A percentile compares a stretch with the other conserved stretches of the same genome.
phyloP scores from a whole-genome alignment of 2,888 invertebrate genomes.

The Parnassius glacialis region DNA sequence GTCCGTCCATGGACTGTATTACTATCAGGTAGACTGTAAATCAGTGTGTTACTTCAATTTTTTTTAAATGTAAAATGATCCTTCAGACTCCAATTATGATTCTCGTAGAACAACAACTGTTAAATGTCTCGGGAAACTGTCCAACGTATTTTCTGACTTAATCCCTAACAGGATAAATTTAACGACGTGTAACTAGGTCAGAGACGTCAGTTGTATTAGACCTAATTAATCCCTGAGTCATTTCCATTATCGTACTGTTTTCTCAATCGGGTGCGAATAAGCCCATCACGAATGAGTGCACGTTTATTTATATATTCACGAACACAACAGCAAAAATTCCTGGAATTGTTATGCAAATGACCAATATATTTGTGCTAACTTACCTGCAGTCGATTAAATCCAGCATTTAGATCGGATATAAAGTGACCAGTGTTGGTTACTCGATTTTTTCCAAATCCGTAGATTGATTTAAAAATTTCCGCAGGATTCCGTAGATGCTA shows the following conservation, averaged over 20 bases:
- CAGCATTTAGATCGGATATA: no score
- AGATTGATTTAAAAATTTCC: no score
- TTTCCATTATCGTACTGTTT: conserved; percentile 19
- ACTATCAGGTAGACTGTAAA: no score
- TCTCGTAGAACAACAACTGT: background rate
- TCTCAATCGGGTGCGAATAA: conserved; percentile 17
- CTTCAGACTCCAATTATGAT: no score
- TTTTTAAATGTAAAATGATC: no score
- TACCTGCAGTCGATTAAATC: no score
- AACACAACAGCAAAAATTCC: background rate
- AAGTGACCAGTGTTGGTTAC: no score
- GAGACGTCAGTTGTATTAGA: conserved; percentile 2
- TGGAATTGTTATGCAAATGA: background rate
- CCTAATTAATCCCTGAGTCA: conserved; percentile 18
- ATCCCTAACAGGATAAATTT: conserved; percentile 17
- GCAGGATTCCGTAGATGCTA: no score
- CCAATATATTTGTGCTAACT: no score
- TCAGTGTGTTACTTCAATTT: no score
- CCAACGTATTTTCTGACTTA: conserved; percentile 2
- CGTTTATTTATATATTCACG: conserved; percentile 8
- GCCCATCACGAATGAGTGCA: background rate
- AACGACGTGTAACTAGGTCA: conserved; percentile 11
- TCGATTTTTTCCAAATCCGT: no score
- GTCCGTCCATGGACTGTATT: no score
- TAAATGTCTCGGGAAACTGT: background rate